phyloP scores from a whole-genome alignment of 2,888 invertebrate genomes.

The Acanthoscelides obtectus region DNA sequence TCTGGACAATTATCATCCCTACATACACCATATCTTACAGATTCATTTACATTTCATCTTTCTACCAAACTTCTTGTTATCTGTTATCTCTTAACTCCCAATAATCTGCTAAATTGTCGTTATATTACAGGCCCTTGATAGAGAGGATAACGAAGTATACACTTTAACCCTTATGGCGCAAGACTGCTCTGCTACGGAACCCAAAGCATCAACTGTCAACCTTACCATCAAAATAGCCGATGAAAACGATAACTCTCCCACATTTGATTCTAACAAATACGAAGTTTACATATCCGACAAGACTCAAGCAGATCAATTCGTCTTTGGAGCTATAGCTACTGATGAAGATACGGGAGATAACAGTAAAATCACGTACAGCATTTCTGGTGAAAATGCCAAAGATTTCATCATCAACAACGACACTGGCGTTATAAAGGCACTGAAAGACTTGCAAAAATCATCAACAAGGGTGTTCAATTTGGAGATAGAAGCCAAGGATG shows the following conservation, averaged over 20 bases:
- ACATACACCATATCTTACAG: too few relatives aligned
- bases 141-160: slow-evolving; percentile 74
- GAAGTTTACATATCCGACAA: slow-evolving; percentile 79
- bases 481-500: slow-evolving; percentile 76
- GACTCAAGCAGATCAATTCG: slow-evolving; percentile 76
- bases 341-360: slow-evolving; percentile 81
- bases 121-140: slow-evolving; percentile 55
- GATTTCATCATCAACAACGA: slow-evolving; percentile 73
- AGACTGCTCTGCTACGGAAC: slow-evolving; percentile 83
- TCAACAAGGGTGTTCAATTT: slow-evolving; percentile 62
- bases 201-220: slow-evolving; percentile 76
- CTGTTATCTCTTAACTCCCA: too few relatives aligned
- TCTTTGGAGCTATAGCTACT: slow-evolving; percentile 82
- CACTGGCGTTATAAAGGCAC: slow-evolving; percentile 84
- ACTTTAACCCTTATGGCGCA: slow-evolving; percentile 81
- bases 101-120: too few relatives aligned
- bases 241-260: slow-evolving; percentile 82
- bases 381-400: slow-evolving; percentile 72
- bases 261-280: slow-evolving; percentile 69
- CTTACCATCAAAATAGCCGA: slow-evolving; percentile 75
- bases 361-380: slow-evolving; percentile 72
- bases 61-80: too few relatives aligned
- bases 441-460: slow-evolving; percentile 59
- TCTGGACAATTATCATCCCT: too few relatives aligned
- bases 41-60: too few relatives aligned